A percentile compares a stretch with the other conserved stretches of the same genome.
Conservation (phyloP, 2,113 vertebrate genomes). For the Dicrurus megarhynchus region DNA sequence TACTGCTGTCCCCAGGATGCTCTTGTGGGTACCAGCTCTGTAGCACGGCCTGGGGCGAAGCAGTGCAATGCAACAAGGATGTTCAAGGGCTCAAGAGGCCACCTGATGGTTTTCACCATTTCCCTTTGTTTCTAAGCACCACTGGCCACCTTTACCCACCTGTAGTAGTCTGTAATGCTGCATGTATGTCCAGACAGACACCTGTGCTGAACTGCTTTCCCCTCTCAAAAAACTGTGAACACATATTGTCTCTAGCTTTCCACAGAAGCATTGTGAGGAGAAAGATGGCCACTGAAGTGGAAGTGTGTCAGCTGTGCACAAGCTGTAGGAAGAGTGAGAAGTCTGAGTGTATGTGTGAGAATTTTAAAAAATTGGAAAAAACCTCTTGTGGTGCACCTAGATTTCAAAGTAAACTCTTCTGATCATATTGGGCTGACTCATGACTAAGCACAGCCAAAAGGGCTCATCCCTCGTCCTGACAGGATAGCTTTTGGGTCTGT, state of each 20-base stretch:
- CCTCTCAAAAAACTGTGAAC: neutral
- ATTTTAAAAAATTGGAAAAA: neutral
- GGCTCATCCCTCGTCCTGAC: neutral
- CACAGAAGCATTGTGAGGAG: neutral
- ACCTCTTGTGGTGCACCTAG: rapidly evolving
- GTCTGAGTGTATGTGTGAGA: neutral
- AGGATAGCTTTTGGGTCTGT: neutral
- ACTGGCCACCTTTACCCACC: rapidly evolving
- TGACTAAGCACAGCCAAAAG: neutral
- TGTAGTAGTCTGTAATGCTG: neutral
- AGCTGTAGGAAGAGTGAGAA: neutral
- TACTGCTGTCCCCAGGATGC: neutral
- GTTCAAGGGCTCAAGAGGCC: neutral
- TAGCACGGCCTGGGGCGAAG: rapidly evolving
- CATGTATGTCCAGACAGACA: neutral
- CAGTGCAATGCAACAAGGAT: rapidly evolving
- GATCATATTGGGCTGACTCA: neutral
- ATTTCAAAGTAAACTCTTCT: neutral
- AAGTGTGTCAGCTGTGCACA: neutral
- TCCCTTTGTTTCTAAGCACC: neutral
- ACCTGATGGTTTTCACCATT: neutral
- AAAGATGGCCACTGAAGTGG: neutral
- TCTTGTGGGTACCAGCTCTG: neutral
- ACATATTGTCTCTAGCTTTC: neutral
- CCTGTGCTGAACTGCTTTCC: neutral